Percentiles rank a stretch among this genome's conserved stretches.
Evolutionary conservation across 2,113 vertebrate genomes (phyloP).

Genomic region (Lampris incognitus): DNA sequence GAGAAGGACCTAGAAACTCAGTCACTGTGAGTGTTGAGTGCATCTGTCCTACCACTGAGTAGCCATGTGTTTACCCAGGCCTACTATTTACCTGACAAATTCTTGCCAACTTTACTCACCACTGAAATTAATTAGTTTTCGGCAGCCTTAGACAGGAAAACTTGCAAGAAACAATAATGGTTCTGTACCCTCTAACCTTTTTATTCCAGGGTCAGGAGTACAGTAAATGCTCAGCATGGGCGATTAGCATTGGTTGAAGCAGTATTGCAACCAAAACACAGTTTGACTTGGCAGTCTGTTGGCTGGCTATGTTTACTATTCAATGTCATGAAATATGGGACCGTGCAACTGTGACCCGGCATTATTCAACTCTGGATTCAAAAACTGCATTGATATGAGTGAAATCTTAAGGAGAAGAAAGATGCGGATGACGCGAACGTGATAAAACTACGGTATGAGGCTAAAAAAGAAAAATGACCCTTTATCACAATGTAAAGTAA

Average conservation of each 20-base stretch:
- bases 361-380: no score
- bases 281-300: conserved; percentile 39
- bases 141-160: conserved; percentile 4
- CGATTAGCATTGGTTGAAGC: conserved; percentile 1
- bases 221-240: conserved; percentile 44
- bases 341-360: no score
- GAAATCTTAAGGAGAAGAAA: no score
- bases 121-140: conserved; percentile 33
- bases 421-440: no score
- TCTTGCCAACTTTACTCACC: conserved; percentile 64
- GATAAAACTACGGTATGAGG: no score
- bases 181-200: conserved; percentile 2
- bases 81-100: conserved; percentile 76
- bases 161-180: conserved; percentile 4
- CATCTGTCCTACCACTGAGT: conserved; percentile 27
- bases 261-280: conserved; percentile 41
- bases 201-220: conserved; percentile 22
- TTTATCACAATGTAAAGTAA: no score
- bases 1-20: conserved; percentile 7
- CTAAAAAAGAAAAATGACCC: no score
- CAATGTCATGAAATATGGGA: conserved; percentile 32
- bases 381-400: no score
- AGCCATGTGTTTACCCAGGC: conserved; percentile 61
- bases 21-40: conserved; percentile 4
- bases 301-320: conserved; percentile 41